Evolutionary conservation across 1,140 invertebrate genomes (phyloP), one percentile per base, ranked within the genome.

Genomic region (Listronotus oregonensis): DNA sequence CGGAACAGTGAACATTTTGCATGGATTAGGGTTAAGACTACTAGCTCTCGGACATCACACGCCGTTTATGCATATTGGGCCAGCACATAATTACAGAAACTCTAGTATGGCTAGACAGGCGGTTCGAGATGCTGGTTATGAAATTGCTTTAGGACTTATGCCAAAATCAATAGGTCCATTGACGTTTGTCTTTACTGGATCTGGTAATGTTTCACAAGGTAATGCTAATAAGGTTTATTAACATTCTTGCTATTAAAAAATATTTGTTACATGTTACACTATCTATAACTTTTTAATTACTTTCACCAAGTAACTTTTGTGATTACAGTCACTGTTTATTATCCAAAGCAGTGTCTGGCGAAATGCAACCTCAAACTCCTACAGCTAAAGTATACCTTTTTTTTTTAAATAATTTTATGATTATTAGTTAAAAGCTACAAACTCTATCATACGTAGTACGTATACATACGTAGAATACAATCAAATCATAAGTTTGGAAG

Each of bases 1-100:
- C 15, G 98, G 98, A 2, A 99, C 98, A 90, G 93, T 99, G 27
- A 98, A 99, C 76, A 99, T 99, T 69, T 82, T 99, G 1, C 97
- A 99, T 76, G 97, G 98, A 3, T 80, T 99, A 10, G 97, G 97
- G 3, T 82, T 99, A 0, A 82, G 98, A 44, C 82, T 99, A 0
- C 78, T 99, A 34, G 98, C 97, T 0, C 78, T 99, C 4, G 98
- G 97, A 1, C 97, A 99, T 81, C 97, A 99, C 75, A 99, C 98
- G 0, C 97, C 97, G 0, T 99, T 99, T 76, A 98, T 99, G 96
- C 95, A 99, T 76, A 95, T 99, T 67, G 97, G 97, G 7, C 66
- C 62, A 3, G 66, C 66, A 3, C 98, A 99, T 75, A 99, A 99
- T 79, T 99, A 99, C 81, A 84, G 96, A 17, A 97, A 96, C 78